A percentile compares a stretch with the other conserved stretches of the same genome.
Conservation (phyloP, 2,797 vertebrate genomes). For the Hippocampus kuda region DNA sequence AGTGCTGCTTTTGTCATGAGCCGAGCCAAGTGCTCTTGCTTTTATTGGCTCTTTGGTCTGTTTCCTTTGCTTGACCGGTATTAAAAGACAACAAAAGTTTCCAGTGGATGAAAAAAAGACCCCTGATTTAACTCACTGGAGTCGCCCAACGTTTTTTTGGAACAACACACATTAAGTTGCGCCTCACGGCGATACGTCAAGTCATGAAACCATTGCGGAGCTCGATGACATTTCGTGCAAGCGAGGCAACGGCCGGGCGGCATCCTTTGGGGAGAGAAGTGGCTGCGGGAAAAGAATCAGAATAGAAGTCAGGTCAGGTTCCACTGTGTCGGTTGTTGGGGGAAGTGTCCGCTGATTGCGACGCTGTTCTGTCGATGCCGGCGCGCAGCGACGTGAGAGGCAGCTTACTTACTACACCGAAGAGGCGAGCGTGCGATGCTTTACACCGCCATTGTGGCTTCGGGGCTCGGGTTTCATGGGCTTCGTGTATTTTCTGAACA, state of each 20-base stretch:
- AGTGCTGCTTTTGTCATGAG: conserved; percentile 61
- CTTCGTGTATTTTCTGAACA: conserved; percentile 38
- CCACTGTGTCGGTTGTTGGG: conserved; percentile 56
- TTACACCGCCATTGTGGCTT: conserved; percentile 60
- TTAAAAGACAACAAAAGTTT: conserved; percentile 56
- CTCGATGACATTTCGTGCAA: conserved; percentile 44
- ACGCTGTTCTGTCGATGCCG: conserved; percentile 55
- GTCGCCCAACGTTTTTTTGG: conserved; percentile 20
- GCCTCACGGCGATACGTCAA: conserved; percentile 48
- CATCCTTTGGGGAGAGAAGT: conserved; percentile 49
- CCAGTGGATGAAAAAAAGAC: conserved; percentile 44
- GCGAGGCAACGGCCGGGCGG: conserved; percentile 26
- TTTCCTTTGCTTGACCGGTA: conserved; percentile 63
- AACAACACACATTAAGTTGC: conserved; percentile 47
- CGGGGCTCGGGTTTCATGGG: conserved; percentile 54
- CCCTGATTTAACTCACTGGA: conserved; percentile 53
- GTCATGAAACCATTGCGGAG: conserved; percentile 37
- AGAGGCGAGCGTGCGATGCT: conserved; percentile 59
- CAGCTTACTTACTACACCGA: conserved; percentile 67
- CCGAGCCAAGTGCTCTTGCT: conserved; percentile 58
- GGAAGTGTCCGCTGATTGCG: conserved; percentile 63
- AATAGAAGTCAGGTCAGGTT: conserved; percentile 51
- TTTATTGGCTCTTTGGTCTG: conserved; percentile 59
- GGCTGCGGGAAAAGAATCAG: conserved; percentile 48
- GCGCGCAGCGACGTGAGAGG: conserved; percentile 63